Base-by-base conservation (phyloP, 2,113 vertebrate species). In the Chamaea fasciata region DNA sequence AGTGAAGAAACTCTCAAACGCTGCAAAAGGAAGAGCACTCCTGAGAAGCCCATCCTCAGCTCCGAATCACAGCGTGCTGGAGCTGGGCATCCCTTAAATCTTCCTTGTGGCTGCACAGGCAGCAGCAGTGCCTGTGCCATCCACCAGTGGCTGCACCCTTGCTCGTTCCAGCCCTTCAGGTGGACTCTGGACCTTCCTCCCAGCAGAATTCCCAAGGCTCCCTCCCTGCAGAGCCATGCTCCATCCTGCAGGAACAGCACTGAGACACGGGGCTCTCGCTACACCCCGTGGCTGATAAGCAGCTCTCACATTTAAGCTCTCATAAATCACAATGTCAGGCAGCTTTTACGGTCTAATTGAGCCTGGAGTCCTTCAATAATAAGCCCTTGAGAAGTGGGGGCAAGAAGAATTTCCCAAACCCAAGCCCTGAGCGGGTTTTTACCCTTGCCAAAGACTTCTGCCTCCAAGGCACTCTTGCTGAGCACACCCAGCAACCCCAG, bases 251-350 rank as follows among this genome's bases (percentile, higher is more conserved):
- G 64, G 18, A 31, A 2, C 9, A 1, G 37, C 4, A 0, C 70
- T 1, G 27, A 6, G 37, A 17, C 35, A 5, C 16, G 0, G 31
- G 26, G 47, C 49, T 37, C 52, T 37, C 15, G 6, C 60, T 24
- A 0, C 1, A 0, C 69, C 52, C 19, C 0, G 6, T 2, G 2
- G 52, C 78, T 0, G 7, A 71, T 64, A 87, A 93, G 82, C 41
- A 37, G 30, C 70, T 2, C 74, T 87, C 7, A 2, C 46, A 69
- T 79, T 44, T 65, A 74, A 81, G 44, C 23, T 74, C 55, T 47
- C 90, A 86, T 94, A 76, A 93, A 94, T 96, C 95, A 76, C 63
- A 31, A 20, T 19, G 75, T 68, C 82, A 80, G 85, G 59, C 76
- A 83, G 86, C 21, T 83, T 94, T 93, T 91, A 79, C 28, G 56